Evolutionary conservation across 2,888 invertebrate species (phyloP), one percentile per base, ranked within the genome.

Genomic region (Plemyria rubiginata): DNA sequence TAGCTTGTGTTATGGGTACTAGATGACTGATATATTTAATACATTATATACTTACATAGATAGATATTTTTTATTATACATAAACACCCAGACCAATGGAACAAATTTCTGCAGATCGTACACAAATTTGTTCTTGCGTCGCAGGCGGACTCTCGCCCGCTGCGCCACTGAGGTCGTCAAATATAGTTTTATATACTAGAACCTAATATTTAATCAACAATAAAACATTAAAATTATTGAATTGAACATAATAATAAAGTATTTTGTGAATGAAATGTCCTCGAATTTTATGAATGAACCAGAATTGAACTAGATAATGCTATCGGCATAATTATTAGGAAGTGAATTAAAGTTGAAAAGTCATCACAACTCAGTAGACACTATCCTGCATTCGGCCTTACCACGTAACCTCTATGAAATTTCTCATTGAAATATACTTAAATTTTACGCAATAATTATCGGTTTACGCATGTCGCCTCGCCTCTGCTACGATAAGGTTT

Each of bases 301-400:
- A 38, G 8, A 43, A 43, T 43, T 7, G 3, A 8, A 15, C 8
- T n/a, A n/a, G 36, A 38, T 38, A 45, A n/a, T 45, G 8, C 15
- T 43, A 13, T 13, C 16, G 16, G 16, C 48, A 28, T 22, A 11
- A 28, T 13, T 45, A n/a, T 11, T 28, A 40, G 22, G 40, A 15
- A 52, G 41, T 32, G 12, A 41, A 45, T 54, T 29, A 12, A 36
- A 45, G 45, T 45, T 45, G 2, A 53, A 15, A 53, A 12, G 12
- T 36, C 15, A 46, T 45, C 16, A 45, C 2, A 7, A 36, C 32
- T 41, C 41, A 13, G n/a, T 7, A 28, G 4, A 15, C 15, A 4
- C 13, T 28, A 40, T 40, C 29, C 52, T 22, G 52, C 13, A 41
- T 29, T 2, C 13, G 28, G 12, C 28, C 48, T 48, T 48, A 5